A percentile compares a stretch with the other conserved stretches of the same genome.
These are phyloP conservation scores for Battus philenor DNA, from an alignment of 1,140 invertebrate species.

Conservation along the genomic window DNA sequence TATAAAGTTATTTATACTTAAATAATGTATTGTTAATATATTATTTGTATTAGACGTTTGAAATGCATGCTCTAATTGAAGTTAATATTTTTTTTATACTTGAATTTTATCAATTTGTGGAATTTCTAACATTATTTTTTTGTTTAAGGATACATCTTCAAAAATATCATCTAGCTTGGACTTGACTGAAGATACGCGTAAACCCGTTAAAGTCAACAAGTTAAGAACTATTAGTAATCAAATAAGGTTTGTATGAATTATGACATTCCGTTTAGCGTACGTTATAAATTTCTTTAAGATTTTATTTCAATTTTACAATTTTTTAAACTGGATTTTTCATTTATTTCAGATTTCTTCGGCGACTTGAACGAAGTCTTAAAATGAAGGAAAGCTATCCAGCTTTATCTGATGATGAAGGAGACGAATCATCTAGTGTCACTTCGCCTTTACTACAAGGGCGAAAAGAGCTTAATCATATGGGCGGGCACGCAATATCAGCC, in stretches of 20 bases:
- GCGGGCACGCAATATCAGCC: slow-evolving; percentile 55
- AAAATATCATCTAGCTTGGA: slow-evolving; percentile 72
- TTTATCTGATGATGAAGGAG: slow-evolving; percentile 77
- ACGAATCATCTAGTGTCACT: slow-evolving; percentile 76
- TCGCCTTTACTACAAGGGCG: slow-evolving; percentile 75
- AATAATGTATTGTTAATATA: too few species aligned
- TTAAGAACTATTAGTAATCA: slow-evolving; percentile 82
- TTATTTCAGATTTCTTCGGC: slow-evolving; percentile 60
- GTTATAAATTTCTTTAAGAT: neutral
- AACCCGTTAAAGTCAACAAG: slow-evolving; percentile 78
- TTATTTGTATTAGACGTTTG: neutral
- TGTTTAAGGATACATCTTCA: slow-evolving; percentile 69
- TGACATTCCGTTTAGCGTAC: neutral
- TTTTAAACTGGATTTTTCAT: neutral
- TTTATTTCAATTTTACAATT: neutral
- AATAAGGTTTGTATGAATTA: slow-evolving; percentile 76
- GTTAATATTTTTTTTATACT: neutral
- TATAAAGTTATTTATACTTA: too few species aligned
- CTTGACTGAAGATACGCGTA: slow-evolving; percentile 65
- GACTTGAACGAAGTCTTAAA: slow-evolving; percentile 79
- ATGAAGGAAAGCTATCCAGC: slow-evolving; percentile 75
- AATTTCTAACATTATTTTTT: slow-evolving; percentile 18
- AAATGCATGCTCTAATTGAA: neutral
- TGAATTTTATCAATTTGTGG: slow-evolving; percentile 11
- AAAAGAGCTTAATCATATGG: slow-evolving; percentile 71